Evolutionary conservation across 2,888 invertebrate genomes (phyloP).

Genomic region (Lithophane leautieri): DNA sequence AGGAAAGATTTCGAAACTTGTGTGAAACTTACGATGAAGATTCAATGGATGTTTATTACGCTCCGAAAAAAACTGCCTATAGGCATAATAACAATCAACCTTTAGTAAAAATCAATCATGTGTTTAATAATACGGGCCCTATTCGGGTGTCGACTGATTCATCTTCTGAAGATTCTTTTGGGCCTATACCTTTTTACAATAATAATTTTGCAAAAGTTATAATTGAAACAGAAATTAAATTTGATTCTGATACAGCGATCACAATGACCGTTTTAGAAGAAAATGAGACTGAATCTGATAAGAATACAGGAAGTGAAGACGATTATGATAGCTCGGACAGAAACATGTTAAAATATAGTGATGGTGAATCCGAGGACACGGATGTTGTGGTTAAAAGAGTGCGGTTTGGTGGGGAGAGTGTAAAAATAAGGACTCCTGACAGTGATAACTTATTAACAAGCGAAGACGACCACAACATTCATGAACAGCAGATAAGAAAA

Average conservation of each 20-base stretch:
- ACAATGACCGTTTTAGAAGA: constrained; percentile 96
- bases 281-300: constrained; percentile 87
- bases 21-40: constrained; percentile 87
- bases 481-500: constrained; percentile 68
- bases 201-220: constrained; percentile 92
- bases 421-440: constrained; percentile 96
- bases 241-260: constrained; percentile 94
- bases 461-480: constrained; percentile 85
- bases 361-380: constrained; percentile 91
- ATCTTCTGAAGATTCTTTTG: constrained; percentile 92
- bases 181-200: constrained; percentile 79
- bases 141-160: constrained; percentile 83
- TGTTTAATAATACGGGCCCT: constrained; percentile 79
- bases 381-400: constrained; percentile 92
- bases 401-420: constrained; percentile 96
- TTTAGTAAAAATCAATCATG: constrained; percentile 82
- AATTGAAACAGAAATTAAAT: constrained; percentile 95
- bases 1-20: constrained; percentile 87
- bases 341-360: constrained; percentile 91
- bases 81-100: constrained; percentile 77
- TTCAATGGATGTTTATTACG: constrained; percentile 86
- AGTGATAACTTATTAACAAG: constrained; percentile 93
- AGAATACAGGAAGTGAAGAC: constrained; percentile 84
- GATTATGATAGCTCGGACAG: constrained; percentile 86
- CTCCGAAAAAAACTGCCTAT: constrained; percentile 79